Conservation (phyloP, 1,140 invertebrate genomes). For the Trinorchestia longiramus region DNA sequence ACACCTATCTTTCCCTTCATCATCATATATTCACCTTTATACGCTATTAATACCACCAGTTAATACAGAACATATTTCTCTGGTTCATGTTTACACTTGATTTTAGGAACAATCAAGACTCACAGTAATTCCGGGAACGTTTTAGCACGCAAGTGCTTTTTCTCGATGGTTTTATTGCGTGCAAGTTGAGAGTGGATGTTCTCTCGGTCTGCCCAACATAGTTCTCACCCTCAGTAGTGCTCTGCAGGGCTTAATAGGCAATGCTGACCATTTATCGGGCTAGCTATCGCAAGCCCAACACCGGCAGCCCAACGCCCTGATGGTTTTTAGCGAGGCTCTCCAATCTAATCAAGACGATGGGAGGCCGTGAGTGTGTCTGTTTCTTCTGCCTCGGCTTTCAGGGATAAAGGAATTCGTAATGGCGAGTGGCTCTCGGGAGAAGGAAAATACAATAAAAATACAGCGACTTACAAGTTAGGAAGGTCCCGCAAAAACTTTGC, state of each 20-base stretch:
- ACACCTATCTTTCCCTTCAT: neutral
- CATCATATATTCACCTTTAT: no score
- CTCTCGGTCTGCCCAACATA: neutral
- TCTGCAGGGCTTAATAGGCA: neutral
- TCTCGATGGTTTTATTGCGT: neutral
- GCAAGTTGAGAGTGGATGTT: neutral
- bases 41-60: neutral
- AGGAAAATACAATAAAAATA: neutral
- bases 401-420: neutral
- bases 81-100: neutral
- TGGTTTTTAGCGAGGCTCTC: neutral
- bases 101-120: neutral
- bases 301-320: neutral
- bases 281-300: neutral
- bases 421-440: neutral
- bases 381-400: neutral
- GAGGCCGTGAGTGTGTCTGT: neutral
- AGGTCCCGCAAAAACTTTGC: neutral
- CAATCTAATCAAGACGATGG: neutral
- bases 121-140: neutral
- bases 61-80: neutral
- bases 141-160: neutral
- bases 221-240: neutral
- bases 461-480: neutral
- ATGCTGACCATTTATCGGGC: neutral